phyloP scores from a whole-genome alignment of 1,140 invertebrate species.

The Pseudoatta argentina region DNA sequence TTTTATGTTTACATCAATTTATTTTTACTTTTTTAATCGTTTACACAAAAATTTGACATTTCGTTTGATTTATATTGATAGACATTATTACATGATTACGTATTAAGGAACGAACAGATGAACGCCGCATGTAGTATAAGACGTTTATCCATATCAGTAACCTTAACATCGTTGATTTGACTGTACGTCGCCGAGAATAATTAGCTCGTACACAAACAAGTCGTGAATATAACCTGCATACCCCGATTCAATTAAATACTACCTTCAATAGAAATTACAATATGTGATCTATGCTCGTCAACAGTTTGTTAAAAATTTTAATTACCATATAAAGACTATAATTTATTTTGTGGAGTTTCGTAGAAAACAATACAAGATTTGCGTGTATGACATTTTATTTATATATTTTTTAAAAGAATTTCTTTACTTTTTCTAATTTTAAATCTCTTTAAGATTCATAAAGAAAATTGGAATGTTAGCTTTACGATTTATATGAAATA shows the following conservation, averaged over 20 bases:
- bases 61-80: conserved; percentile 37
- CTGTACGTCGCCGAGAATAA: conserved; percentile 32
- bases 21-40: conserved; percentile 1
- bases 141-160: conserved; percentile 39
- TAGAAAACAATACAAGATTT: background rate
- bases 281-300: background rate
- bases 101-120: conserved; percentile 22
- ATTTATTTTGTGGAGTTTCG: background rate
- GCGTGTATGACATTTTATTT: background rate
- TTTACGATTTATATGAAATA: background rate
- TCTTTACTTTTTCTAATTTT: background rate
- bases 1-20: too few species aligned
- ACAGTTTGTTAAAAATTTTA: background rate
- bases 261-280: conserved; percentile 3
- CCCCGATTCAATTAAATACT: conserved; percentile 28
- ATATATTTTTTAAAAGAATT: background rate
- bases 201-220: conserved; percentile 53
- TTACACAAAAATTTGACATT: conserved; percentile 33
- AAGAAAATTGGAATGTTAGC: background rate
- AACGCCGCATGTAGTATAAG: background rate
- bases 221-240: conserved; percentile 18
- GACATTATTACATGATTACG: background rate
- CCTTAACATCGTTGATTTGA: conserved; percentile 57
- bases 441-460: background rate
- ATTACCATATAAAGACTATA: background rate